These are phyloP conservation scores for Pseudorasbora parva DNA, from an alignment of 2,113 vertebrate genomes.

Conservation along the genomic window DNA sequence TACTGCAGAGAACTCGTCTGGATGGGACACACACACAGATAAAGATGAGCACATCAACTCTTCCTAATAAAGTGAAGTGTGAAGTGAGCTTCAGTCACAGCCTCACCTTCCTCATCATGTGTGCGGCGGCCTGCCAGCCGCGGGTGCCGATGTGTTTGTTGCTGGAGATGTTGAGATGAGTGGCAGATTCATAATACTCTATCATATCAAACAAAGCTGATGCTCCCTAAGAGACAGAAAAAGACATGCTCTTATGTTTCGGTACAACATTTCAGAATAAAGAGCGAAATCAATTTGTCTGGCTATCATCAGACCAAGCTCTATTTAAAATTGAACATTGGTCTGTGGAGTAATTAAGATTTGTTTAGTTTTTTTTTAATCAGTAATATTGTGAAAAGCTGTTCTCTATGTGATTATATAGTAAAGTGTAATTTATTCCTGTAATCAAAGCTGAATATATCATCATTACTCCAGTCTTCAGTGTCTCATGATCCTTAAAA, in stretches of 20 bases:
- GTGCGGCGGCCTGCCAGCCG: slow-evolving; percentile 94
- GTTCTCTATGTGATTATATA: no score
- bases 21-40: not conserved
- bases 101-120: slow-evolving; percentile 95
- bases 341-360: no score
- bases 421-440: no score
- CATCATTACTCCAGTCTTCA: no score
- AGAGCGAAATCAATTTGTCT: not conserved
- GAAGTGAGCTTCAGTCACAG: not conserved
- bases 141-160: slow-evolving; percentile 96
- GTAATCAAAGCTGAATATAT: no score
- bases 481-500: no score
- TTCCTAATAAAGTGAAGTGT: not conserved
- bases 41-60: not conserved
- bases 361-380: no score
- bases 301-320: no score
- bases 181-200: slow-evolving; percentile 95
- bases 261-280: not conserved
- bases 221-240: slow-evolving; percentile 79
- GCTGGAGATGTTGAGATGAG: slow-evolving; percentile 95
- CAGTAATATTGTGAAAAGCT: no score
- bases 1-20: slow-evolving; percentile 93
- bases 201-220: slow-evolving; percentile 97
- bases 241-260: not conserved
- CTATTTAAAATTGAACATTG: no score